Base-by-base conservation (phyloP, 2,888 invertebrate genomes). In the Antitype chi region DNA sequence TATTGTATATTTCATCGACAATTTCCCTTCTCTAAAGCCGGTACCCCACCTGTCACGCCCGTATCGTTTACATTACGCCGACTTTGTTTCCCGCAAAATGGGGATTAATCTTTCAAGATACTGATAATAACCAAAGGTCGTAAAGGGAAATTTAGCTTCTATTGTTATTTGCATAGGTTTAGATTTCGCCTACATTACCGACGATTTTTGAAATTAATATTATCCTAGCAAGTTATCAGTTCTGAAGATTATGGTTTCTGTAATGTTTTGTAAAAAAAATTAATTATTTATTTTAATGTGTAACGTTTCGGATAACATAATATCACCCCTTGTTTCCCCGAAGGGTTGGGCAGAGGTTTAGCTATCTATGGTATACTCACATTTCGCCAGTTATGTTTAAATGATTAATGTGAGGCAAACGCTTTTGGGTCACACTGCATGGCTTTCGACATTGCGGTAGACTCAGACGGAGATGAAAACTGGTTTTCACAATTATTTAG, bases 81-180 rank as follows among this genome's bases (percentile, higher is more conserved):
- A 87, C 90, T 92, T 93, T 93, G 93, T 93, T 92, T 92, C 91
- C 87, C 87, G 86, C 88, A 90, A 91, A 91, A 91, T 89, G 85
- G 88, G 89, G 87, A 93, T 93, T 93, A 93, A 93, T 93, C 92
- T 91, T 90, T 89, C 88, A 88, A 91, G 91, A 89, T 89, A 90
- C 91, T 85, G 92, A 91, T 93, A 91, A 92, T 91, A 90, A 88
- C 87, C 74, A 80, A 79, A 79, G 76, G 81, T 70, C 62, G 62
- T 15, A 0, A 55, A 43, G 23, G 64, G 47, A 47, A 52, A 67
- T 63, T 71, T 70, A 11, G n/a, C 15, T 43, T 66, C 59, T 81
- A 79, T 71, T 79, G 53, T 59, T 70, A 84, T 72, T 71, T 64
- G 49, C 47, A 55, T 59, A 64, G 7, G 20, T 23, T 32, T 25